Conservation (phyloP, 1,140 invertebrate species). For the Hyposmocoma kahamanoa region DNA sequence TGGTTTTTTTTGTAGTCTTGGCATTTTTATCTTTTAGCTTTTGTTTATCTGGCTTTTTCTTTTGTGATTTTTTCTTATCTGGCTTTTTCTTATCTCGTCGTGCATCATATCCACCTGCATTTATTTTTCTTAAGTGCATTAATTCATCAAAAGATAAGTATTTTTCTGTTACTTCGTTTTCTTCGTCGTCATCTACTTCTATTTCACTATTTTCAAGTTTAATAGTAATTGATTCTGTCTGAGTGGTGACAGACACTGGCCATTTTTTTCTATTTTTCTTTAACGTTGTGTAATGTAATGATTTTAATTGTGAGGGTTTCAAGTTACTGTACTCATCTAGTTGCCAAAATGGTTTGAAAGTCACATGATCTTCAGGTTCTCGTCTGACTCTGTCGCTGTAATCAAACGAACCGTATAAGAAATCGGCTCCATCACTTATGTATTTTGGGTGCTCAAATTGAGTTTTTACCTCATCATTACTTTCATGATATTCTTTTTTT, state of each 20-base stretch:
- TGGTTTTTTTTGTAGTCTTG: no score
- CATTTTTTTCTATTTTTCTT: slow-evolving; percentile 29
- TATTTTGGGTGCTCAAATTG: slow-evolving; percentile 5
- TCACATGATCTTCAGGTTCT: slow-evolving; percentile 21
- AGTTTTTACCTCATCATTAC: slow-evolving; percentile 27
- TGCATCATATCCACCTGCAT: slow-evolving; percentile 16
- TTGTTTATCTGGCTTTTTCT: no score
- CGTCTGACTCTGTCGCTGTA: slow-evolving; percentile 34
- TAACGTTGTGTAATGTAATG: slow-evolving; percentile 49
- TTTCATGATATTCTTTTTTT: slow-evolving; percentile 11
- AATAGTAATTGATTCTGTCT: slow-evolving; percentile 40
- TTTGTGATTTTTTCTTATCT: no score
- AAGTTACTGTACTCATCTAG: slow-evolving; percentile 29
- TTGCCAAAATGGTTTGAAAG: slow-evolving; percentile 53
- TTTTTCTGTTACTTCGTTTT: slow-evolving; percentile 40
- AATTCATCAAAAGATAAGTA: slow-evolving; percentile 66
- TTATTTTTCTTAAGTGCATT: slow-evolving; percentile 49
- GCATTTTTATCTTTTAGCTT: no score
- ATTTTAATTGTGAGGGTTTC: slow-evolving; percentile 31
- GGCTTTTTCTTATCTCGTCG: no score
- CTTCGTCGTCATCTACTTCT: slow-evolving; percentile 7
- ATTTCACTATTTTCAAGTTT: slow-evolving; percentile 13
- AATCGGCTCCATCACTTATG: slow-evolving; percentile 6
- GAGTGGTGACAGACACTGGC: slow-evolving; percentile 11
- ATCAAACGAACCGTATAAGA: slow-evolving; percentile 20